Percentiles rank a stretch among this genome's conserved stretches.
Evolutionary conservation across 2,888 invertebrate genomes (phyloP).

Genomic region (Rambutsinella grinnellia): DNA sequence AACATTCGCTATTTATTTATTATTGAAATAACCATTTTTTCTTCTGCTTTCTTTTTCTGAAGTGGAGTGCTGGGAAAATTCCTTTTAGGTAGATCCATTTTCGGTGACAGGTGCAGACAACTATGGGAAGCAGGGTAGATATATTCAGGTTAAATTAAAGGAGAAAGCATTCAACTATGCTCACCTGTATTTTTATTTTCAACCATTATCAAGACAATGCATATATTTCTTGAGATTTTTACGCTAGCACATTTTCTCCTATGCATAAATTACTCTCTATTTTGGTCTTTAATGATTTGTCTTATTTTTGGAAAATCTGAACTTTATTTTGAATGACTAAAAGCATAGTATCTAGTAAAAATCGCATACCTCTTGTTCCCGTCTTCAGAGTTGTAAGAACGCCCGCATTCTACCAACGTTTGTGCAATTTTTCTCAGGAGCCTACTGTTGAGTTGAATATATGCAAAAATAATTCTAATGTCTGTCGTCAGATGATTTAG

Average conservation of each 20-base stretch:
- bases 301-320: no score
- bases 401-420: no score
- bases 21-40: background rate
- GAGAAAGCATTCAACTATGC: background rate
- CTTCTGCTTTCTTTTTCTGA: background rate
- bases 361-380: no score
- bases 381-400: no score
- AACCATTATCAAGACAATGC: background rate
- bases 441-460: no score
- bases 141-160: background rate
- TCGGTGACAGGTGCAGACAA: background rate
- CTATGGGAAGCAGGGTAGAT: background rate
- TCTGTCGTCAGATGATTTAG: no score
- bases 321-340: no score
- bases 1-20: background rate
- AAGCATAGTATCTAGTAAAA: no score
- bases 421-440: no score
- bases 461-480: no score
- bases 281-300: no score
- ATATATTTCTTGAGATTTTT: background rate
- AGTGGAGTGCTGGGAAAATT: background rate
- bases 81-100: background rate
- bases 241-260: background rate
- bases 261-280: background rate
- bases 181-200: constrained; percentile 2